phyloP scores from a whole-genome alignment of 2,113 vertebrate genomes.

The Otolemur garnettii region DNA sequence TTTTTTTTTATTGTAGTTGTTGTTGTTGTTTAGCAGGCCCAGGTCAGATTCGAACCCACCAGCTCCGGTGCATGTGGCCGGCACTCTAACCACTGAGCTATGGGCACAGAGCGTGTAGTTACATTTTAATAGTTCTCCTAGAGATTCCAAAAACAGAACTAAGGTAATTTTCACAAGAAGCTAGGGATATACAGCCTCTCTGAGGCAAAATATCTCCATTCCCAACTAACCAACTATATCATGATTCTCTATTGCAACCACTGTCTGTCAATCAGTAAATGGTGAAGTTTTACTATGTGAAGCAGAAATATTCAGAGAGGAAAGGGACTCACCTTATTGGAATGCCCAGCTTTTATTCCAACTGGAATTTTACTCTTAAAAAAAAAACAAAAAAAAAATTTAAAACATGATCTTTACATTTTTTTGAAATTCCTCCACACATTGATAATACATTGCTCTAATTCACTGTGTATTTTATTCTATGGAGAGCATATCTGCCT shows the following conservation, averaged over 20 bases:
- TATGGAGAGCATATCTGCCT: not conserved
- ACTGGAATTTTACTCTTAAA: constrained; percentile 96
- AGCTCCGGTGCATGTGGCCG: too few species aligned
- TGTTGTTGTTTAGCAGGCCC: too few species aligned
- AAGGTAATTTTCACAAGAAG: constrained; percentile 40
- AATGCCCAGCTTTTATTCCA: constrained; percentile 97
- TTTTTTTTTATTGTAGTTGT: too few species aligned
- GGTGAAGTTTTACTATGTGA: not conserved
- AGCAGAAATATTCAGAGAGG: constrained; percentile 45
- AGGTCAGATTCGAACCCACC: too few species aligned
- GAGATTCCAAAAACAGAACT: not conserved
- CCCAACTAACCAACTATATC: not conserved
- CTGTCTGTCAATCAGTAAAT: not conserved
- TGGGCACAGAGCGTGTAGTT: not conserved
- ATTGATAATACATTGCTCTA: not conserved
- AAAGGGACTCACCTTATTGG: constrained; percentile 94
- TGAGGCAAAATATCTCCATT: not conserved
- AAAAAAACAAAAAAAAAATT: constrained; percentile 42
- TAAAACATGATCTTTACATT: not conserved
- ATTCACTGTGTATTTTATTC: constrained; percentile 37
- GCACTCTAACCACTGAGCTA: too few species aligned
- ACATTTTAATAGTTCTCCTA: not conserved
- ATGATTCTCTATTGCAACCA: not conserved
- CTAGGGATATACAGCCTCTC: not conserved
- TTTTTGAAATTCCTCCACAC: constrained; percentile 31